These are phyloP conservation scores for Dendrocopos noguchii DNA, from an alignment of 2,113 vertebrate species.

Conservation along the genomic window DNA sequence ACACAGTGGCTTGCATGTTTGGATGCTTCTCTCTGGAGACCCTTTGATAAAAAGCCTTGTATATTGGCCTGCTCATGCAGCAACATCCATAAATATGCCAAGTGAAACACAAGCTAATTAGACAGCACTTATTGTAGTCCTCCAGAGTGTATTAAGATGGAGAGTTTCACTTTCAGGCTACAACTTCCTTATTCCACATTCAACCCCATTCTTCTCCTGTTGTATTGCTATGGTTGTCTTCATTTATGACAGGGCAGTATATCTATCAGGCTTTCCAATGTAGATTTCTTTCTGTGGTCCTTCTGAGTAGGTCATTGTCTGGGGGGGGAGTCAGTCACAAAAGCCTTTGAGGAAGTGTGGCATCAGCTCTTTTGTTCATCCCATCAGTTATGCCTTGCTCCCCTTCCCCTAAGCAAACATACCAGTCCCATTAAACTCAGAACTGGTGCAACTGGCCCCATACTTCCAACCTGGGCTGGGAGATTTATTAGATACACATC, in stretches of 20 bases:
- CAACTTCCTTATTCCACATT: not conserved
- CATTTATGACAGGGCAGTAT: not conserved
- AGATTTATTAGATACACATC: not conserved
- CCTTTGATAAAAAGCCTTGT: not conserved
- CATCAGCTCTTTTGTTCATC: not conserved
- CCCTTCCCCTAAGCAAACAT: not conserved
- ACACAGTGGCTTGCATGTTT: slow-evolving; percentile 21
- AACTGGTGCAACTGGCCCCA: not conserved
- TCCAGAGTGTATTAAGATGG: slow-evolving; percentile 13
- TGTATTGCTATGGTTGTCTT: not conserved
- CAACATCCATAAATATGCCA: not conserved
- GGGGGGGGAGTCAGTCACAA: not conserved
- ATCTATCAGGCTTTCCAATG: not conserved
- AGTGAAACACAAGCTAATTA: slow-evolving; percentile 45
- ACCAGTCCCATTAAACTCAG: not conserved
- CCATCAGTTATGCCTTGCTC: not conserved
- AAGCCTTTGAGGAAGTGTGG: not conserved
- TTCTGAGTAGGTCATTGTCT: not conserved
- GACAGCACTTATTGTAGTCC: slow-evolving; percentile 23
- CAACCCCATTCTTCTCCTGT: not conserved
- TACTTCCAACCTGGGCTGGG: not conserved
- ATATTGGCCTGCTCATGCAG: not conserved
- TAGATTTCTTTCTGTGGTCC: not conserved
- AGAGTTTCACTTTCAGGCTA: slow-evolving; percentile 5
- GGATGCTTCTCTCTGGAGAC: not conserved